Percentiles rank a stretch among this genome's conserved stretches.
Evolutionary conservation across 2,797 vertebrate species (phyloP).

Genomic region (Masticophis lateralis): DNA sequence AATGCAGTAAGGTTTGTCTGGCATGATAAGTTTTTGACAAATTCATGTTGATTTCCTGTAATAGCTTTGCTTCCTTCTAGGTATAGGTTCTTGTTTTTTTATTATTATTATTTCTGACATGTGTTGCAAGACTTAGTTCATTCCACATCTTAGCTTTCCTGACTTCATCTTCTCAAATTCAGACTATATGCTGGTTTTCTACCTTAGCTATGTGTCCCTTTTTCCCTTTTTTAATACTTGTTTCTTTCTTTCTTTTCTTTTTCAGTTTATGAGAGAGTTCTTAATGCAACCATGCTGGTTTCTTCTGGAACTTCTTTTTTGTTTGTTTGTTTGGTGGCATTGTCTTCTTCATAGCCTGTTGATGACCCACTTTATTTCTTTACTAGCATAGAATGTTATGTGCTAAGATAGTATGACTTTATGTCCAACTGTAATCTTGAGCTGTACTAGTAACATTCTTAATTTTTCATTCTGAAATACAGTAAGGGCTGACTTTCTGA

Average conservation of each 20-base stretch:
- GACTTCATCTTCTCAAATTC: neutral
- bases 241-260: neutral
- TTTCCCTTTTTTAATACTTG: neutral
- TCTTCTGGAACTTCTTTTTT: neutral
- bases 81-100: neutral
- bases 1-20: neutral
- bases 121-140: neutral
- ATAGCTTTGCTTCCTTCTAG: neutral
- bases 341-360: neutral
- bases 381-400: neutral
- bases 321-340: neutral
- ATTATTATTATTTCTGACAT: neutral
- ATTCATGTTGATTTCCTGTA: neutral
- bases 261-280: neutral
- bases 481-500: neutral
- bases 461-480: accelerated
- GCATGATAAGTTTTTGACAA: neutral
- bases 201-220: neutral
- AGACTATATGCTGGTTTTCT: neutral
- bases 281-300: neutral
- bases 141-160: neutral
- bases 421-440: slow-evolving; percentile 36
- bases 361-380: neutral
- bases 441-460: slow-evolving; percentile 1
- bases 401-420: slow-evolving; percentile 42